A percentile compares a stretch with the other conserved stretches of the same genome.
Conservation (phyloP, 2,113 vertebrate species). For the Coryphaenoides rupestris region DNA sequence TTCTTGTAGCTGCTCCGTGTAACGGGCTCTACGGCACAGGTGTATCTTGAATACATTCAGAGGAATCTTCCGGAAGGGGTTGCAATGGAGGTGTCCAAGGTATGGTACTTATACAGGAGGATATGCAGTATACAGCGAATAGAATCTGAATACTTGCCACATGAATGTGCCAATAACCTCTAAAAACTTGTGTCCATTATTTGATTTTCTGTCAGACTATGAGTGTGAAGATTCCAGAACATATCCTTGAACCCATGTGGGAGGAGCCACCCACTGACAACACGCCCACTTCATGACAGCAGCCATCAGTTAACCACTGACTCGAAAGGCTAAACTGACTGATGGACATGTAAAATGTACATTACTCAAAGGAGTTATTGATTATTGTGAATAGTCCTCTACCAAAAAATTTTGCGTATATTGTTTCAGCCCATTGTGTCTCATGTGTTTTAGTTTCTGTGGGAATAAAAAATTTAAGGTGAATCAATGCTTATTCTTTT, state of each 20-base stretch:
- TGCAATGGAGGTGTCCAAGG: constrained; percentile 93
- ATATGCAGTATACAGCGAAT: neutral
- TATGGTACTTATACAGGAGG: constrained; percentile 37
- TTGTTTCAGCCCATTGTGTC: neutral
- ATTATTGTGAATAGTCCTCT: no score
- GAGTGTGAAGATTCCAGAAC: constrained; percentile 86
- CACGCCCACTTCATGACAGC: constrained; percentile 45
- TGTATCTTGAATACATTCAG: constrained; percentile 94
- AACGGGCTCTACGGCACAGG: constrained; percentile 85
- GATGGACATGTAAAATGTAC: no score
- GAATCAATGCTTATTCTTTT: neutral
- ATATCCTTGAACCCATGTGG: constrained; percentile 88
- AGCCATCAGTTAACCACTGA: no score
- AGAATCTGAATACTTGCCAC: neutral
- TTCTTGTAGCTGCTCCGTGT: constrained; percentile 77
- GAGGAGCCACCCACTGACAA: constrained; percentile 55
- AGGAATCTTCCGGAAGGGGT: constrained; percentile 95
- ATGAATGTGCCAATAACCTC: neutral
- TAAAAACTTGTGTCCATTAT: constrained; percentile 6
- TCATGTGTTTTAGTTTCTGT: neutral
- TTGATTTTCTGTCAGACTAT: constrained; percentile 68
- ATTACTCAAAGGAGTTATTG: no score
- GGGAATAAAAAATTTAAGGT: neutral
- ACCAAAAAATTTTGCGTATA: no score
- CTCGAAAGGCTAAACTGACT: no score